A percentile compares a stretch with the other conserved stretches of the same genome.
These are phyloP conservation scores for Apodemia zela DNA, from an alignment of 2,888 invertebrate genomes.

Conservation along the genomic window DNA sequence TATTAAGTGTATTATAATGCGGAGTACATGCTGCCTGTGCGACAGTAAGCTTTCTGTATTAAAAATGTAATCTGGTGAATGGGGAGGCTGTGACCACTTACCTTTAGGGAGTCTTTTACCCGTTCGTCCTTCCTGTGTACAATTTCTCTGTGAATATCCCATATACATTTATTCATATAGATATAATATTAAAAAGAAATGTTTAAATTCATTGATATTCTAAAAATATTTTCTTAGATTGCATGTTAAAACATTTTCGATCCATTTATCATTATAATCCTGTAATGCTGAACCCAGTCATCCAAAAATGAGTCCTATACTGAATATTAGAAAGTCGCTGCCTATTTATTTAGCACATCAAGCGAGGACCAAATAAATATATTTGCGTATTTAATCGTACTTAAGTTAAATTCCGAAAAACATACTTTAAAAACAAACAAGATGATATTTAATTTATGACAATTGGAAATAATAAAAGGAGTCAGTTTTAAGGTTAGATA, in stretches of 20 bases:
- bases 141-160: too few species aligned
- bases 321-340: neutral
- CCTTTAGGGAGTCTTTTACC: too few species aligned
- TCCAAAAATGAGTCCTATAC: neutral
- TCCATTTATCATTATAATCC: neutral
- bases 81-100: too few species aligned
- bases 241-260: neutral
- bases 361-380: constrained; percentile 1
- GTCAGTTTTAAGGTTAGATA: too few species aligned
- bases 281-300: neutral
- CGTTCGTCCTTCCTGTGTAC: too few species aligned
- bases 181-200: neutral
- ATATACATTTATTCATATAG: neutral
- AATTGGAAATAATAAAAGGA: neutral
- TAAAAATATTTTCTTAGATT: constrained; percentile 2
- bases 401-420: neutral
- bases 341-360: constrained; percentile 3
- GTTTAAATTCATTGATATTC: neutral
- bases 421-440: too few species aligned
- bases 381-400: neutral
- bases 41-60: too few species aligned
- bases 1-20: too few species aligned
- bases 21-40: too few species aligned
- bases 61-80: too few species aligned
- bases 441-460: neutral